phyloP scores from a whole-genome alignment of 2,113 vertebrate genomes.

The Amia ocellicauda region DNA sequence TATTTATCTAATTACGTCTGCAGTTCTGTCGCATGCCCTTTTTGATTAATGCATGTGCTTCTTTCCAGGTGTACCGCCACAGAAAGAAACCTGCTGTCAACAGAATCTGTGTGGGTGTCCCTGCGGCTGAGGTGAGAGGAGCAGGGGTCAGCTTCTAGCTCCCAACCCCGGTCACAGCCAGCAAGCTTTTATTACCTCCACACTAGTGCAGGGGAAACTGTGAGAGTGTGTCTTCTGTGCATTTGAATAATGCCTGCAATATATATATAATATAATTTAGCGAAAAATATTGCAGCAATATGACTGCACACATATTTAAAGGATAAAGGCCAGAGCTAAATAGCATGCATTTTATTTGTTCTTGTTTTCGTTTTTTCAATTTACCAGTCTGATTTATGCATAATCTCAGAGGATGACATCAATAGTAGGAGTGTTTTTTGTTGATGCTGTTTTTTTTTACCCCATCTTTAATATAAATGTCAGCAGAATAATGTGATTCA shows the following conservation, averaged over 20 bases:
- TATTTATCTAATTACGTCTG: neutral
- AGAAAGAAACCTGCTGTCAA: slow-evolving; percentile 91
- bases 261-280: too few species aligned
- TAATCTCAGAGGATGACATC: slow-evolving; percentile 46
- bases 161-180: too few species aligned
- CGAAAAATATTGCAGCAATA: too few species aligned
- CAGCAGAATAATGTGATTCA: slow-evolving; percentile 53
- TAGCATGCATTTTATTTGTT: too few species aligned
- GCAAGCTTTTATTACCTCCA: too few species aligned
- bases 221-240: too few species aligned
- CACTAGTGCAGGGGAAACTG: too few species aligned
- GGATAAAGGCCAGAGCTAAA: too few species aligned
- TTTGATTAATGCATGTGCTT: slow-evolving; percentile 49
- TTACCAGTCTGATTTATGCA: slow-evolving; percentile 35
- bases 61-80: slow-evolving; percentile 81
- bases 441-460: slow-evolving; percentile 49
- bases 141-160: slow-evolving; percentile 6
- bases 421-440: slow-evolving; percentile 21
- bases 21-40: neutral
- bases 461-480: slow-evolving; percentile 56
- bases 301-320: too few species aligned
- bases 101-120: slow-evolving; percentile 89
- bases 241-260: too few species aligned
- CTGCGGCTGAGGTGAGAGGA: slow-evolving; percentile 85
- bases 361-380: neutral